Evolutionary conservation across 2,797 vertebrate species (phyloP), one percentile per base, ranked within the genome.

Genomic region (Anas georgica): DNA sequence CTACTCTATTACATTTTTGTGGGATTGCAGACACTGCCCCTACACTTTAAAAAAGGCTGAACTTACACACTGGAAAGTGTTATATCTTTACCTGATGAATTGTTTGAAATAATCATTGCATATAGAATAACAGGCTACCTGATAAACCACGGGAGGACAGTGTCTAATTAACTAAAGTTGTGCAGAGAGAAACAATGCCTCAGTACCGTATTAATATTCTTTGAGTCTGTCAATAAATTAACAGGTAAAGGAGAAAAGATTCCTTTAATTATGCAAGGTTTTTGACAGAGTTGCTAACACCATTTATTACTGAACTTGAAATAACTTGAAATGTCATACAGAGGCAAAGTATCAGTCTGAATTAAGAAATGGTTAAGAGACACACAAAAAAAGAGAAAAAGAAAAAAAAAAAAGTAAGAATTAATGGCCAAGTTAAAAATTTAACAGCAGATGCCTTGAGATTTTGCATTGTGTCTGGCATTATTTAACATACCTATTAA

Each of bases 401-500:
- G 17, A 58, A 74, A 89, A 93, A 39, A 54, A 70, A 86, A 37
- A 68, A 92, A 93, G 46, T 74, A 81, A 78, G 69, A 94, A 93
- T 80, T 94, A 88, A 94, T 84, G 56, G 58, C 26, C 25, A 50
- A 77, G 78, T 94, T 91, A 95, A 96, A 95, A 86, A 93, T 95
- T 95, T 88, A 95, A 68, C 56, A 89, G 70, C 78, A 83, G 37
- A 90, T 90, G 72, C 81, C 64, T 88, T 84, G 63, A 87, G 81
- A 94, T 88, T 93, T 76, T 84, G 69, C 7, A 2, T 31, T 85
- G 73, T 79, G 64, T 46, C 31, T 83, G 78, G 67, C 81, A 93
- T 93, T 94, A 93, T 96, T 96, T 88, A 96, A 82, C 63, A 52
- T 26, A 90, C 67, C 80, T 88, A 73, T 84, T 94, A 95, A 86